phyloP scores from a whole-genome alignment of 2,888 invertebrate genomes.

The Nysson spinosus region DNA sequence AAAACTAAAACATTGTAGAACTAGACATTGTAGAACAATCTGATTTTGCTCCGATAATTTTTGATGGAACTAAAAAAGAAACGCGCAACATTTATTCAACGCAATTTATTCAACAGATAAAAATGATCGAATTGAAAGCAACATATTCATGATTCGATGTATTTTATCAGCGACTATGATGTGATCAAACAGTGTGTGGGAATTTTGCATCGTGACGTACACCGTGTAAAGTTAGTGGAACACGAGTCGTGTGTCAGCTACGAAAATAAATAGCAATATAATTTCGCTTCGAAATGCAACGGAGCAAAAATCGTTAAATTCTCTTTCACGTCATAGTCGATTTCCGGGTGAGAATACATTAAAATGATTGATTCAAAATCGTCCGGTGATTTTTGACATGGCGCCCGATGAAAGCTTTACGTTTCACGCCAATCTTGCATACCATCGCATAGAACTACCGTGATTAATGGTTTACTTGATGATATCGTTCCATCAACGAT shows the following conservation, averaged over 20 bases:
- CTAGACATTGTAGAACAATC: too few species aligned
- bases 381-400: slow-evolving; percentile 43
- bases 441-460: not conserved
- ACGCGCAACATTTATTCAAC: too few species aligned
- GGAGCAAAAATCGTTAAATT: slow-evolving; percentile 48
- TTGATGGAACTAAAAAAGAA: not conserved
- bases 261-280: slow-evolving; percentile 49
- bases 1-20: too few species aligned
- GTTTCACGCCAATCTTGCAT: slow-evolving; percentile 34
- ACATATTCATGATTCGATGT: too few species aligned
- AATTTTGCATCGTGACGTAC: not conserved
- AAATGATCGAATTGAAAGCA: not conserved
- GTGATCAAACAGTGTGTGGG: too few species aligned
- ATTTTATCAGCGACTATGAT: too few species aligned
- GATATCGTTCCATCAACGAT: slow-evolving; percentile 20
- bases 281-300: slow-evolving; percentile 32
- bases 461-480: slow-evolving; percentile 45
- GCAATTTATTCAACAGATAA: not conserved
- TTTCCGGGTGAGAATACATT: slow-evolving; percentile 43
- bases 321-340: slow-evolving; percentile 37
- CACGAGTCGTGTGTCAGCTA: slow-evolving; percentile 41
- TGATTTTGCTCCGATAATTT: not conserved
- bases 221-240: slow-evolving; percentile 22
- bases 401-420: slow-evolving; percentile 39
- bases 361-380: slow-evolving; percentile 53